A percentile compares a stretch with the other conserved stretches of the same genome.
Evolutionary conservation across 2,113 vertebrate genomes (phyloP).

Genomic region (Elachura formosa): DNA sequence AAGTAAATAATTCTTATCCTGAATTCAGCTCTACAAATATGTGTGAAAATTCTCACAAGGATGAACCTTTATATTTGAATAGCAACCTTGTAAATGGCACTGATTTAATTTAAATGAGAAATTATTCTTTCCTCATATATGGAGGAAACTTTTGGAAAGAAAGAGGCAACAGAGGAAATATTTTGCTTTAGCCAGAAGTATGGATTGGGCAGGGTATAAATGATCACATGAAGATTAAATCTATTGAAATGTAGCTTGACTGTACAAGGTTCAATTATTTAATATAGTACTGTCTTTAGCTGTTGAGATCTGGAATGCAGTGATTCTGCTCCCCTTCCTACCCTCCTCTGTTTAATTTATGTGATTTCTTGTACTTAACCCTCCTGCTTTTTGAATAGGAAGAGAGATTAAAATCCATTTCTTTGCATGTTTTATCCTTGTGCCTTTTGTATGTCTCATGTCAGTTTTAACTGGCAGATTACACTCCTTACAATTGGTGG

Average conservation of each 20-base stretch:
- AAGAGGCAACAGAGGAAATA: not conserved
- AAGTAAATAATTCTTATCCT: not conserved
- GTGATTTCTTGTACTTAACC: not conserved
- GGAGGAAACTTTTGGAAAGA: not conserved
- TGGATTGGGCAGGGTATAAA: slow-evolving; percentile 38
- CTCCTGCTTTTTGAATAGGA: not conserved
- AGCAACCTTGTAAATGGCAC: not conserved
- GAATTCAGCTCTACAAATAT: not conserved
- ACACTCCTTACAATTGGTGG: rapidly evolving
- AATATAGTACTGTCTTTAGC: slow-evolving; percentile 26
- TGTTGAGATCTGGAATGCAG: slow-evolving; percentile 8
- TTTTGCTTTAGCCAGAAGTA: slow-evolving; percentile 36
- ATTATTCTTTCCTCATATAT: not conserved
- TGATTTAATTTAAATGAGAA: slow-evolving; percentile 26
- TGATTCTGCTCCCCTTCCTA: not conserved
- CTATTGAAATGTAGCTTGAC: slow-evolving; percentile 60
- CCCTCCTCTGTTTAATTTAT: not conserved
- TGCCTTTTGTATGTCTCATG: not conserved
- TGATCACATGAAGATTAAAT: slow-evolving; percentile 63
- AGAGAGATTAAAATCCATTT: not conserved
- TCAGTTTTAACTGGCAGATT: not conserved
- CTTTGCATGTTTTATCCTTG: not conserved
- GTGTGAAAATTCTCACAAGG: not conserved
- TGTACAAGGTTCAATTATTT: slow-evolving; percentile 68
- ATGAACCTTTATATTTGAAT: not conserved